Base-by-base conservation (phyloP, 2,797 vertebrate genomes). In the Sebastes matsubarae region DNA sequence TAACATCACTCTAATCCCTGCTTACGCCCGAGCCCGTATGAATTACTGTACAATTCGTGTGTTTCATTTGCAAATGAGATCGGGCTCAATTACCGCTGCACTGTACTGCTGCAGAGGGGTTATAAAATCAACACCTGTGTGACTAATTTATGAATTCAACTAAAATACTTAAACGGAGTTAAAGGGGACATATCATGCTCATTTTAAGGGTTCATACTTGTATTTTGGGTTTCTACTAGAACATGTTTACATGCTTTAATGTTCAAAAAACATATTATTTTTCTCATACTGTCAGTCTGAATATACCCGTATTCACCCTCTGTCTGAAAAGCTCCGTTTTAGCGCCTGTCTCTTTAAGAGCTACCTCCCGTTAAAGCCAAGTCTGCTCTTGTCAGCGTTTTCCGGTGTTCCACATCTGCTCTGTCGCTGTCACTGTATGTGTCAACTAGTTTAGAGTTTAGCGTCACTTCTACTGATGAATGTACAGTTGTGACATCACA, bases 1-100 rank as follows among this genome's bases (percentile, higher is more conserved):
- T 91, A 87, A 82, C 84, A 91, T 91, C 89, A 59, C 82, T 87
- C 82, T 90, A 82, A 91, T 84, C 87, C 68, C 69, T 60, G 82
- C 85, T 89, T 73, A 87, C 74, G 72, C 65, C 82, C 16, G 30
- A 59, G 71, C 60, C 59, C 10, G 42, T 72, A 46, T 77, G 74
- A 92, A 87, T 90, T 88, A 91, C 83, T 73, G 81, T 82, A 82
- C 81, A 55, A 78, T 82, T 83, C 75, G 69, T 4, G 57, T 83
- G 81, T 79, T 90, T 90, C 66, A 81, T 80, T 85, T 89, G 72
- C 80, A 84, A 88, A 88, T 87, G 80, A 88, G 81, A 64, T 67
- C 14, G 8, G 50, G 68, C 63, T 82, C 67, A 68, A 81, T 83
- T 77, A 63, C 20, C 2, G 18, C 36, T 2, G 5, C 42, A 4